Evolutionary conservation across 2,888 invertebrate genomes (phyloP), one percentile per base, ranked within the genome.

Genomic region (Mesorhabditis belari): DNA sequence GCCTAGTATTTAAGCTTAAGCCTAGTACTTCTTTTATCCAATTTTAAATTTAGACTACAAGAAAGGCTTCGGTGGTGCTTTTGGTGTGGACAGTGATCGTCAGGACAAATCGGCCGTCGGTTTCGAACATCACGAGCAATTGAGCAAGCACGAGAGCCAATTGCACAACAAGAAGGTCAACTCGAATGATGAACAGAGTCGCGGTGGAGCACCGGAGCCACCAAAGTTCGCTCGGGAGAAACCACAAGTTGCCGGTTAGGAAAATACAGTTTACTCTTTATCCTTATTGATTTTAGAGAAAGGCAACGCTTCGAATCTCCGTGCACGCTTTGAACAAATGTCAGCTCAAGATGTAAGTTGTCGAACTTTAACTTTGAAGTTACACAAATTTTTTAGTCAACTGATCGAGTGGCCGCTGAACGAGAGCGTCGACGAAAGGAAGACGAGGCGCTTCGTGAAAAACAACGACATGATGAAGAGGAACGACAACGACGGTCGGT

Each of bases 111-210:
- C 78, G 1, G 92, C 92, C 12, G 71, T 73, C 12, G 91, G 91
- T 51, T 91, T 90, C 88, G 91, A 92, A 81, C 89, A 92, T 80
- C 84, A 88, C 49, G 91, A 90, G 79, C 19, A 89, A 74, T 84
- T 88, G 0, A 87, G 88, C 58, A 88, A 90, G 77, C 92, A 93
- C 77, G 87, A 89, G 76, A 90, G 90, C 23, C 91, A 91, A 53
- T 26, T 49, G n/a, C 50, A 53, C 49, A 64, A 59, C 27, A 64
- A 62, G 29, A 27, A 56, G 17, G 44, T 61, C 53, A 58, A 44
- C 29, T 25, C 58, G 3, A 53, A 28, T 4, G 64, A 64, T 24
- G 58, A 64, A 23, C 64, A 64, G 27, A 55, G 61, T 4, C 26
- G 62, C n/a, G 61, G 61, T 17, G 64, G 35, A 4, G 19, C 17